Evolutionary conservation across 2,888 invertebrate species (phyloP), one percentile per base, ranked within the genome.

Genomic region (Tachina fera): DNA sequence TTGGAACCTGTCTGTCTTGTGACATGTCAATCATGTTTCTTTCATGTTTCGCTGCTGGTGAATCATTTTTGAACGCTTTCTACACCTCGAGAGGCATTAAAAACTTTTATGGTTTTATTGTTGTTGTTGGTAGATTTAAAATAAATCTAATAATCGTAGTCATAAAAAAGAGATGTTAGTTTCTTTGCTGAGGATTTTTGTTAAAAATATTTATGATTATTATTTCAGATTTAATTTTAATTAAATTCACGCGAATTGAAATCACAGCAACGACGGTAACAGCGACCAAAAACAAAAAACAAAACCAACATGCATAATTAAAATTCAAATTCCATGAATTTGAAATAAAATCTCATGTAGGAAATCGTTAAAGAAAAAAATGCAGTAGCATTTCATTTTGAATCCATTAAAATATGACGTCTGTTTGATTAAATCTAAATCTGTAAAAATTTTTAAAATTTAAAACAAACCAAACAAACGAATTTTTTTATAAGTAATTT

Each of bases 371-470:
- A 41, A 49, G 14, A 13, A n/a, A 63, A 75, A 82, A 79, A 71
- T 85, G 85, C 85, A 85, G 85, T 85, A 82, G 85, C 85, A 81
- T 74, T 82, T 85, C 56, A 70, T 61, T 72, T 74, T 63, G 72
- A 70, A 78, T 49, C 84, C 84, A 84, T 84, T 84, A 79, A 75
- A 83, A 84, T 68, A 79, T 84, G 79, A 84, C 70, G 70, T 75
- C 51, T 58, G 47, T 58, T 58, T 72, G 83, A 83, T 83, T 78
- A 78, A 78, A 83, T 83, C 83, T 78, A 53, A 78, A 83, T 78
- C 83, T 78, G 81, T 75, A 61, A 83, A 83, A 83, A 78, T 67
- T 53, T 78, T 61, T n/a, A n/a, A n/a, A n/a, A n/a, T 61, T 39
- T 14, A n/a, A 16, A 60, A n/a, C 67, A 58, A 76, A 76, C 45